These are phyloP conservation scores for Drosophila tristis DNA, from an alignment of 1,140 invertebrate species.

Conservation along the genomic window DNA sequence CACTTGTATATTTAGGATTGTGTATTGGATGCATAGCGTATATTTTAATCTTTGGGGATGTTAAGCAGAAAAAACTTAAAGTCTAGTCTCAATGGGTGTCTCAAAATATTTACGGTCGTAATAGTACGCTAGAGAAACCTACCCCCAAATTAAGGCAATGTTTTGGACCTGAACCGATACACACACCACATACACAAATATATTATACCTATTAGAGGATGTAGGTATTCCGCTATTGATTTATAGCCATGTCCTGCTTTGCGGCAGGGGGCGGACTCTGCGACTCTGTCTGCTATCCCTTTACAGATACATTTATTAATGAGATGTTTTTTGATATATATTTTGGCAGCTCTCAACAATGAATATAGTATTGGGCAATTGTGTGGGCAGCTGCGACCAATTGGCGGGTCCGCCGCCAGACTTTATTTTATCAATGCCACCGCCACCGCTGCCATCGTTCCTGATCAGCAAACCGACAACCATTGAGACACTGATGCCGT, in stretches of 20 bases:
- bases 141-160: conserved; percentile 17
- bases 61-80: no score
- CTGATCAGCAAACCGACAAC: conserved; percentile 85
- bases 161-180: conserved; percentile 15
- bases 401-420: conserved; percentile 92
- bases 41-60: no score
- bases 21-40: no score
- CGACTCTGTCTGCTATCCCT: background rate
- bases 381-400: conserved; percentile 86
- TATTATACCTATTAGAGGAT: background rate
- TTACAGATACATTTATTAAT: no score
- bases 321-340: background rate
- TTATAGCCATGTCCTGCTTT: conserved; percentile 1
- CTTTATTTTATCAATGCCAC: conserved; percentile 91
- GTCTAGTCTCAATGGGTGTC: no score
- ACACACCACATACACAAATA: conserved; percentile 8
- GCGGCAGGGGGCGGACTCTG: no score
- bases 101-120: no score
- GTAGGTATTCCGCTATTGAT: conserved; percentile 14
- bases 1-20: no score
- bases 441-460: conserved; percentile 90
- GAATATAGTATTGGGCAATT: conserved; percentile 74
- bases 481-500: conserved; percentile 75
- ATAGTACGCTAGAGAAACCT: conserved; percentile 13
- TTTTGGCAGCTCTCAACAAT: conserved; percentile 25